phyloP scores from a whole-genome alignment of 2,113 vertebrate species.

The Entelurus aequoreus region DNA sequence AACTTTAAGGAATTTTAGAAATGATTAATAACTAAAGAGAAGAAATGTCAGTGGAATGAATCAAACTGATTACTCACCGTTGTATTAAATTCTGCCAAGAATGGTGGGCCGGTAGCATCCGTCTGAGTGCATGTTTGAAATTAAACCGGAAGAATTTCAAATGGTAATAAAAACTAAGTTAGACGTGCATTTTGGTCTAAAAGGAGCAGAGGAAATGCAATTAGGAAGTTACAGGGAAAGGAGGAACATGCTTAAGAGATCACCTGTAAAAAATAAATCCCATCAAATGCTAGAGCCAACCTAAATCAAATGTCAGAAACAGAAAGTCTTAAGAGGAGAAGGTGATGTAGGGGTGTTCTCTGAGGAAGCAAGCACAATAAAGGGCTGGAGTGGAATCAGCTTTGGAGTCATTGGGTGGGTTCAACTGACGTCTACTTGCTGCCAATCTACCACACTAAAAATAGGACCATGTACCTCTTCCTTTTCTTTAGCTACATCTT shows the following conservation, averaged over 20 bases:
- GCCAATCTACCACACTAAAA: slow-evolving; percentile 78
- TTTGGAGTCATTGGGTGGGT: slow-evolving; percentile 61
- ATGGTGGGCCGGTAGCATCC: slow-evolving; percentile 72
- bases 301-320: slow-evolving; percentile 69
- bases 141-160: slow-evolving; percentile 18
- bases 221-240: neutral
- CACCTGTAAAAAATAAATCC: slow-evolving; percentile 75
- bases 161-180: neutral
- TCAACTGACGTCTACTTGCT: slow-evolving; percentile 73
- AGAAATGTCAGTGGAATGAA: neutral
- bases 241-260: slow-evolving; percentile 22
- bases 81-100: slow-evolving; percentile 73
- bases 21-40: neutral
- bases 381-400: slow-evolving; percentile 30
- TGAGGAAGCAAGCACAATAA: slow-evolving; percentile 38
- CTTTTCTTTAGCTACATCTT: slow-evolving; percentile 87
- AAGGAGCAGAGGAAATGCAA: neutral
- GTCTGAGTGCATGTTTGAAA: slow-evolving; percentile 29
- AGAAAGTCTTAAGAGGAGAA: neutral
- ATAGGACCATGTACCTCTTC: slow-evolving; percentile 82
- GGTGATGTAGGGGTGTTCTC: too few species aligned
- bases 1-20: neutral
- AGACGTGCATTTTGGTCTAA: neutral
- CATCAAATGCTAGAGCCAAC: slow-evolving; percentile 16
- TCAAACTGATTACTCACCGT: slow-evolving; percentile 70